Percentiles rank a stretch among this genome's conserved stretches.
phyloP scores from a whole-genome alignment of 2,113 vertebrate species.

The Rostratula benghalensis region DNA sequence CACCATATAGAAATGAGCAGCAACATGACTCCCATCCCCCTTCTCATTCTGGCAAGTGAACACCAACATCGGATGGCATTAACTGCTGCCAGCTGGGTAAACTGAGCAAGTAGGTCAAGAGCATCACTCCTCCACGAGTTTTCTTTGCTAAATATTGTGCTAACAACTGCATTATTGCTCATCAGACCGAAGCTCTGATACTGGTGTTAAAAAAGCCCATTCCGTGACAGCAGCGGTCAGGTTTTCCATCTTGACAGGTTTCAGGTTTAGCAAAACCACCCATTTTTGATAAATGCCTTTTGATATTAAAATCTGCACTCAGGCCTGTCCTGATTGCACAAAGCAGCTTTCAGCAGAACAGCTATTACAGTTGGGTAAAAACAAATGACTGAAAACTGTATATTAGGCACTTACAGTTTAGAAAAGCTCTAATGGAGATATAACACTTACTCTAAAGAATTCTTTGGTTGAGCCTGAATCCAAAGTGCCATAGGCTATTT shows the following conservation, averaged over 20 bases:
- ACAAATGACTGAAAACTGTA: background rate
- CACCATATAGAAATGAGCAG: background rate
- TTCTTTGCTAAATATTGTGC: background rate
- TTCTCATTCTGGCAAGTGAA: background rate
- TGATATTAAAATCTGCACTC: background rate
- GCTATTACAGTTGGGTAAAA: background rate
- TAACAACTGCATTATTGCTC: background rate
- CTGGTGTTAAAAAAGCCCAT: background rate
- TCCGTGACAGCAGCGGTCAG: background rate
- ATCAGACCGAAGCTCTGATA: background rate
- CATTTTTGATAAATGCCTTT: background rate
- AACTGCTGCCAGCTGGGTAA: conserved; percentile 13
- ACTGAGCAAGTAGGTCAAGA: conserved; percentile 55
- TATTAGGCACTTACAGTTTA: background rate
- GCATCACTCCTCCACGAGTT: conserved; percentile 15
- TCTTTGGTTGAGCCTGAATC: conserved; percentile 99
- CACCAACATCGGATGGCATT: background rate
- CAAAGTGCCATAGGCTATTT: conserved; percentile 98
- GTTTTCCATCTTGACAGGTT: background rate
- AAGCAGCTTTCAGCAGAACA: background rate
- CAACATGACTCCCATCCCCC: background rate
- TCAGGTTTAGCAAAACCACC: background rate
- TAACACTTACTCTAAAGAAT: conserved; percentile 97
- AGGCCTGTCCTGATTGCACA: background rate
- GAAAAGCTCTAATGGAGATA: conserved; percentile 11